Evolutionary conservation across 2,797 vertebrate species (phyloP).

Genomic region (Dendrocincla fuliginosa): DNA sequence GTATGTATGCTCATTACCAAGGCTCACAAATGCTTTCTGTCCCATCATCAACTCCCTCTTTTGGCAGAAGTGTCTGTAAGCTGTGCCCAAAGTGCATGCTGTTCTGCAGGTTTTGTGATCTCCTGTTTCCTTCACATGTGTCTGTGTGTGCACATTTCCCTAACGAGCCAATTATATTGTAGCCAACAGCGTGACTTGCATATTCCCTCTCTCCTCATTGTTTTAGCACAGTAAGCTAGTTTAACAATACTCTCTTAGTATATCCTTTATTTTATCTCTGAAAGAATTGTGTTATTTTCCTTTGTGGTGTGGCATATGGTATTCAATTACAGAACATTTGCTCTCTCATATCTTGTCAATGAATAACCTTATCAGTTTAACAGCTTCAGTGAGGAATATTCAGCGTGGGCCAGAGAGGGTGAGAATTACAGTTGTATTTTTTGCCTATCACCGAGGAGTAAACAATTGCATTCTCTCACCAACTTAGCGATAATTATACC

Average conservation of each 20-base stretch:
- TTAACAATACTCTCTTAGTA: neutral
- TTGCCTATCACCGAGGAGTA: neutral
- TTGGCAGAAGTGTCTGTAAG: neutral
- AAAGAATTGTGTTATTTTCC: neutral
- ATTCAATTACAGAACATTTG: neutral
- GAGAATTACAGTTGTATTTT: neutral
- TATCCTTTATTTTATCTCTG: neutral
- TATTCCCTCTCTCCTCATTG: neutral
- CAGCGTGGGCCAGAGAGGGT: neutral
- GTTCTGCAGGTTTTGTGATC: neutral
- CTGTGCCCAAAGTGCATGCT: neutral
- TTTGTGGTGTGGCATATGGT: neutral
- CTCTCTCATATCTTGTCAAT: neutral
- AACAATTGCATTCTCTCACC: neutral
- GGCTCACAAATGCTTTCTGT: neutral
- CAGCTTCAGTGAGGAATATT: neutral
- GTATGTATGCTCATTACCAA: fast-evolving
- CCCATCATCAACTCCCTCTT: neutral
- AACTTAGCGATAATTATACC: neutral
- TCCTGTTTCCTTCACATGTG: neutral
- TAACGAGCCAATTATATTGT: neutral
- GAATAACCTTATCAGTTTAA: neutral
- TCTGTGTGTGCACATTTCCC: neutral
- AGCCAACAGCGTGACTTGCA: neutral
- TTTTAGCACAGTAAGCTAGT: neutral